phyloP scores from a whole-genome alignment of 2,113 vertebrate species.

The Scatophagus argus region DNA sequence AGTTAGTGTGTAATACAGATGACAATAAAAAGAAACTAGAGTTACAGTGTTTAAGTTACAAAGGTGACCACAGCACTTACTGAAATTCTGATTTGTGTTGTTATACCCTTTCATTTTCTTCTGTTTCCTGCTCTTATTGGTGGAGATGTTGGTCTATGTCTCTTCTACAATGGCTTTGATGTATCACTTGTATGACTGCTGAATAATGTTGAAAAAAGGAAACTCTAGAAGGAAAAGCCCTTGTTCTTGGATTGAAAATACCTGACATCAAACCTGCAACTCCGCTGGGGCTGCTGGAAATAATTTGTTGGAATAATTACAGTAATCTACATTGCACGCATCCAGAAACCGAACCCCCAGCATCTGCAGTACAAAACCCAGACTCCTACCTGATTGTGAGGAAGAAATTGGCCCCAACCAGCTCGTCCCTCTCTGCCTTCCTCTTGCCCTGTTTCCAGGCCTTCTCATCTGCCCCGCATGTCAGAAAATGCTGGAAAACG shows the following conservation, averaged over 20 bases:
- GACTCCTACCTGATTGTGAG: slow-evolving; percentile 87
- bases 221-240: neutral
- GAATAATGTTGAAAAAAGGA: neutral
- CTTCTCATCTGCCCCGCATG: slow-evolving; percentile 92
- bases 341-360: neutral
- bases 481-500: slow-evolving; percentile 97
- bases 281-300: neutral
- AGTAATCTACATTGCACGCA: neutral
- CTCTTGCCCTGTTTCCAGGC: slow-evolving; percentile 98
- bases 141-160: neutral
- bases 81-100: neutral
- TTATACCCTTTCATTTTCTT: neutral
- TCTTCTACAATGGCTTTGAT: neutral
- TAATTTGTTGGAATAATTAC: too few relatives aligned
- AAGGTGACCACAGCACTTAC: neutral
- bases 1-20: neutral
- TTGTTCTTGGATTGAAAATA: neutral
- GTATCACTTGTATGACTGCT: neutral
- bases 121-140: neutral
- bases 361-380: neutral
- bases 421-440: slow-evolving; percentile 94
- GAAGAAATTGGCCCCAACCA: slow-evolving; percentile 97
- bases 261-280: neutral
- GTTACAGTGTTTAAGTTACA: neutral
- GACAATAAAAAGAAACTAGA: neutral